Percentiles rank a stretch among this genome's conserved stretches.
Conservation (phyloP, 2,888 invertebrate species). For the Perithous albicinctus region DNA sequence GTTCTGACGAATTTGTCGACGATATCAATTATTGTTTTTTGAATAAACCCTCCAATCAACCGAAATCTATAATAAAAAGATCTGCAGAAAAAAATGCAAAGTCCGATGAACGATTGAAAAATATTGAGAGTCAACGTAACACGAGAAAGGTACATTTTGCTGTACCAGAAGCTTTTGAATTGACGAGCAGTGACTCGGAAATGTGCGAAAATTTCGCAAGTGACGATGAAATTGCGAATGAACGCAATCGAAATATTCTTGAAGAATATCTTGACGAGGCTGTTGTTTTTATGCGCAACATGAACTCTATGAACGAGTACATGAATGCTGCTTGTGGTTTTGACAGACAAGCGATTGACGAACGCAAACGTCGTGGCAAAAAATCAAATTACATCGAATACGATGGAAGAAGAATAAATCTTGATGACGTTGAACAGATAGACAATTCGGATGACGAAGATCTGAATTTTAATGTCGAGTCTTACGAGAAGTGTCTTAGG, state of each 20-base stretch:
- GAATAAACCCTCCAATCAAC: conserved; percentile 15
- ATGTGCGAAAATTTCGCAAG: conserved; percentile 62
- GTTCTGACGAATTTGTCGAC: conserved; percentile 37
- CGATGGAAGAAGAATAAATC: conserved; percentile 64
- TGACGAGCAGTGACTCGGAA: conserved; percentile 69
- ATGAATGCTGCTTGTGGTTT: conserved; percentile 70
- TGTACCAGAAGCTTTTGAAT: conserved; percentile 45
- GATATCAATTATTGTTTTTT: conserved; percentile 19
- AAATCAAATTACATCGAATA: conserved; percentile 68
- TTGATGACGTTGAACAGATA: conserved; percentile 68
- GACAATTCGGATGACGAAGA: conserved; percentile 60
- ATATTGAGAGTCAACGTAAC: conserved; percentile 39
- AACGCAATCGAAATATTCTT: conserved; percentile 65
- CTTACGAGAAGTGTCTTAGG: conserved; percentile 76
- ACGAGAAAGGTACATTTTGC: conserved; percentile 68
- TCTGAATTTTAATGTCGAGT: conserved; percentile 66
- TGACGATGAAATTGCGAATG: conserved; percentile 40
- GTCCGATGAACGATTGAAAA: conserved; percentile 30
- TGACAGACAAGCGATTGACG: conserved; percentile 57
- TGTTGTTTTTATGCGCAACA: conserved; percentile 77
- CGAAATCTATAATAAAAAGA: conserved; percentile 75
- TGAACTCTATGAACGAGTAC: conserved; percentile 78
- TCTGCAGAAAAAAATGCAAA: conserved; percentile 28
- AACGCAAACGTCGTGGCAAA: conserved; percentile 46
- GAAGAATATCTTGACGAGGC: conserved; percentile 77